Evolutionary conservation across 2,888 invertebrate genomes (phyloP), one percentile per base, ranked within the genome.

Genomic region (Tetragonula carbonaria): DNA sequence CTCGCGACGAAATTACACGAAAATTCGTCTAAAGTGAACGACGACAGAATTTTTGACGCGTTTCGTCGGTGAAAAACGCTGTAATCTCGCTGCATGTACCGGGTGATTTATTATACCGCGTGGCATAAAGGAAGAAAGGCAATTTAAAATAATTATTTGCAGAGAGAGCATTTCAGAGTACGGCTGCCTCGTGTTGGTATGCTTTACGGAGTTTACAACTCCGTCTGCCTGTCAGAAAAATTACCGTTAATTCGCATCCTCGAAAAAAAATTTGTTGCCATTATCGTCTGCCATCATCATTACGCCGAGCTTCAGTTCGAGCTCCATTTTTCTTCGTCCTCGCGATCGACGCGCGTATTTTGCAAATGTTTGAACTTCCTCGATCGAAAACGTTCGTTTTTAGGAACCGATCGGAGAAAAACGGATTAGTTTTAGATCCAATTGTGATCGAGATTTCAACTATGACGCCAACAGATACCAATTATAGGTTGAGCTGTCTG

Each of bases 281-380:
- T 84, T 82, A 81, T 74, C 65, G 73, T 67, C 45, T 55, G 68
- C 53, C 80, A 83, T 80, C 79, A 84, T 80, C 74, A 67, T 84
- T 77, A 72, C 77, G 28, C 51, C 62, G 57, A 45, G 73, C 38
- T 53, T 63, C 73, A 71, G 67, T 79, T 70, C 28, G 28, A 28
- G 68, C 11, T 57, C 21, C 59, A 53, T 72, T 53, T 23, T 53
- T 23, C 33, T 50, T 55, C 68, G 59, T 67, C 16, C 28, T 33
- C 57, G 16, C 45, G 63, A 62, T 62, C 68, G 71, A 28, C 51
- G 38, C 74, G 33, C 33, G 45, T 45, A 45, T 11, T 82, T 73
- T 38, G 51, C 65, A 65, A 72, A 33, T 67, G 72, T 33, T 33
- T 78, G 75, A 75, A 79, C 45, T 51, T 16, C 45, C 38, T 16